A percentile compares a stretch with the other conserved stretches of the same genome.
These are phyloP conservation scores for Lepilemur ruficaudatus DNA, from an alignment of 2,797 vertebrate genomes.

Conservation along the genomic window DNA sequence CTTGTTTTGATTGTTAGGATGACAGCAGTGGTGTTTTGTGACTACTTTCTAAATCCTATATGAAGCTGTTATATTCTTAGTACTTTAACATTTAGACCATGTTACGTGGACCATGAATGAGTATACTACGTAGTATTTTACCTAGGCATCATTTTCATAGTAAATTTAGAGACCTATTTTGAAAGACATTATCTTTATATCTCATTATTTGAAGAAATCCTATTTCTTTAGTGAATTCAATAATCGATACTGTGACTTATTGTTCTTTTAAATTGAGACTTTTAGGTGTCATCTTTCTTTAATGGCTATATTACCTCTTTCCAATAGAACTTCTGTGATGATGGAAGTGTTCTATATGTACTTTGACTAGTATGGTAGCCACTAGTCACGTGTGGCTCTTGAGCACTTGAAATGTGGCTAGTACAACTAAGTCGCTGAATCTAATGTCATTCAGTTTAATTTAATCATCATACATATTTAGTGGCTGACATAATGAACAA, in stretches of 20 bases:
- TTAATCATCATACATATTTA: background rate
- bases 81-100: background rate
- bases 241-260: background rate
- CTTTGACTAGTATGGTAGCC: background rate
- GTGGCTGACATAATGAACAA: background rate
- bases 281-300: slow-evolving; percentile 1
- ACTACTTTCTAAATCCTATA: background rate
- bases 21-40: background rate
- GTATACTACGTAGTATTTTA: background rate
- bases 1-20: background rate
- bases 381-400: background rate
- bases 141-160: background rate
- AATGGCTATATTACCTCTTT: background rate
- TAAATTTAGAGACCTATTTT: slow-evolving; percentile 34
- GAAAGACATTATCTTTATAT: background rate
- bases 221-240: background rate
- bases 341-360: background rate
- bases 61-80: background rate
- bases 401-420: background rate
- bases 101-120: background rate
- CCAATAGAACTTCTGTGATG: background rate
- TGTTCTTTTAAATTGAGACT: background rate
- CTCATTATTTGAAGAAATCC: slow-evolving; percentile 11
- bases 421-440: background rate
- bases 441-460: background rate